Conservation (phyloP, 2,797 vertebrate genomes). For the Perodicticus potto region DNA sequence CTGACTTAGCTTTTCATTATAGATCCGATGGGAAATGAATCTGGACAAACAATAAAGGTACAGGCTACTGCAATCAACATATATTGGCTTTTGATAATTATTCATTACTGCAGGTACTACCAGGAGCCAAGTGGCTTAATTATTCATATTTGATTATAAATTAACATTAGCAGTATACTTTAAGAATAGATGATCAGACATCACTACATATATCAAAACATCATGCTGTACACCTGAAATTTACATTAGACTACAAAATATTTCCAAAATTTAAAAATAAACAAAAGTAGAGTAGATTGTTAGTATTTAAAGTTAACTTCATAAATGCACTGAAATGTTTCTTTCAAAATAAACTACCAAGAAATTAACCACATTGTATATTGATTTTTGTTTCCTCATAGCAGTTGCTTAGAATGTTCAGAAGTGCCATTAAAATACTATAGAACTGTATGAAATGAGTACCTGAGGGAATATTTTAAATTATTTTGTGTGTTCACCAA, state of each 20-base stretch:
- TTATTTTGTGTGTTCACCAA: background rate
- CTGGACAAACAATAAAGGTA: slow-evolving; percentile 75
- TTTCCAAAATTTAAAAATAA: slow-evolving; percentile 1
- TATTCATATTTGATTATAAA: slow-evolving; percentile 68
- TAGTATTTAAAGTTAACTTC: slow-evolving; percentile 38
- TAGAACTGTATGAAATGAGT: slow-evolving; percentile 40
- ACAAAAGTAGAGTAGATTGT: slow-evolving; percentile 11
- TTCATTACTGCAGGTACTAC: slow-evolving; percentile 41
- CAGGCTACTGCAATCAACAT: slow-evolving; percentile 63
- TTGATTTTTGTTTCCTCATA: slow-evolving; percentile 60
- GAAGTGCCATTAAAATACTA: slow-evolving; percentile 32
- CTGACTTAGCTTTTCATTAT: slow-evolving; percentile 70
- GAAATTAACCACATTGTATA: background rate
- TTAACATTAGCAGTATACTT: slow-evolving; percentile 65
- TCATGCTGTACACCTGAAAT: background rate
- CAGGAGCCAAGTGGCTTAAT: slow-evolving; percentile 66
- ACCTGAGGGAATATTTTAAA: slow-evolving; percentile 48
- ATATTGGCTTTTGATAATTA: slow-evolving; percentile 71
- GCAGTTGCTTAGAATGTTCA: slow-evolving; percentile 19
- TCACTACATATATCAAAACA: background rate
- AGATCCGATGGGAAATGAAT: slow-evolving; percentile 55
- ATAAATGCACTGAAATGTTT: background rate
- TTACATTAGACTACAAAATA: background rate
- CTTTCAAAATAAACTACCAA: slow-evolving; percentile 50
- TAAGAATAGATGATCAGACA: slow-evolving; percentile 34